Base-by-base conservation (phyloP, 64 coral and sea anemone species). In the Stylophora pistillata region DNA sequence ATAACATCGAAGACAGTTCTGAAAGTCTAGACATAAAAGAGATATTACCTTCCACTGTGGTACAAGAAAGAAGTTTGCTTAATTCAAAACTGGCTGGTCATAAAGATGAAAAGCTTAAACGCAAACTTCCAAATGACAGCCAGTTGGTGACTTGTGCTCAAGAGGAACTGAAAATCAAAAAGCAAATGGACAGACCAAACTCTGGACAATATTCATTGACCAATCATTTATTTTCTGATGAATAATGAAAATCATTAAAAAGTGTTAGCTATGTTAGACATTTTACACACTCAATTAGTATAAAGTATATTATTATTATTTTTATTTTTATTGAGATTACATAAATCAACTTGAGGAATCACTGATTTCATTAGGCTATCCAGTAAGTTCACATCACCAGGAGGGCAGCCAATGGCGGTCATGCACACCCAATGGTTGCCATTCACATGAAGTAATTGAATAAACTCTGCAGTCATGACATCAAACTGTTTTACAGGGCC, bases 201-300 rank as follows among this genome's bases (percentile, higher is more conserved):
- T 72, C 75, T 81, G 53, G 59, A 81, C 88, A 90, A 65, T 82
- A 56, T 82, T 90, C 77, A 79, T 90, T 73, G 65, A 90, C 68
- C 63, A 90, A 29, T 90, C 21, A 61, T 82, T 82, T 81, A 89
- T 89, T 89, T 89, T 89, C 87, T 88, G 86, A 88, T 88, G 86
- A 72, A 86, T 71, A 37, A 86, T 54, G 71, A 86, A 86, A 71
- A 71, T n/a, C 82, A 86, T 37, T 86, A 72, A 33, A 86, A 86
- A 86, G 65, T 15, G 6, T 41, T 41, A 41, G 37, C 37, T 41
- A 41, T 6, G 37, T 41, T 41, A 86, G 34, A 71, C 23, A 86
- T 86, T 86, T 64, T 71, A 37, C 71, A 29, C 30, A 86, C 65
- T 71, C n/a, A n/a, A n/a, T n/a, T n/a, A n/a, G n/a, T n/a, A n/a